Base-by-base conservation (phyloP, 2,113 vertebrate species). In the Caloenas nicobarica region DNA sequence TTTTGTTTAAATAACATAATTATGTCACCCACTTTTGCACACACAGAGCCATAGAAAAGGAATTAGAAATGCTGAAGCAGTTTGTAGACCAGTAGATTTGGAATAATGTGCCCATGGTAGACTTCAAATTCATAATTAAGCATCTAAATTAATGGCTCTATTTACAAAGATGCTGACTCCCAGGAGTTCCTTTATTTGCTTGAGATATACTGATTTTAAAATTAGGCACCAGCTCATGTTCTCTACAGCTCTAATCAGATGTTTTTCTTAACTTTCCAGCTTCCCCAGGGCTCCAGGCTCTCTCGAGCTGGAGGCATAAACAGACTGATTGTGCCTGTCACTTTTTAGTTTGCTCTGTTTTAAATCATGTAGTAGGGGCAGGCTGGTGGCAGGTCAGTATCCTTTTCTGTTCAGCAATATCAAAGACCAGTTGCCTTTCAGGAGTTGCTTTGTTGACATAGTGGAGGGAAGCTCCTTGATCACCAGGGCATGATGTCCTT, bases 91-190 rank as follows among this genome's bases (percentile, higher is more conserved):
- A 0, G 33, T 13, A 83, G 33, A 56, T 78, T 60, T 51, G 25
- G 57, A 94, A 86, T 16, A 0, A 0, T 25, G 8, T 74, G 29
- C 16, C 83, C 36, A 6, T 68, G 34, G 25, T 76, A 58, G 64
- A 73, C 17, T 91, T 22, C 22, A 91, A 68, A 86, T 81, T 86
- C 54, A 74, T 86, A 89, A 93, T 74, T 83, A 93, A 64, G 29
- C 10, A 36, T 83, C 60, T 90, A 83, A 88, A 83, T 83, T 83
- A 86, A 83, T 64, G 48, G 7, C 11, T 66, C 7, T 68, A 18
- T 78, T 88, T 64, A 5, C 51, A 89, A 91, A 80, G 78, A 36
- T 29, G 5, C 26, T 60, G 24, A 18, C 12, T 92, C 56, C 51
- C 29, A 38, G 22, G 60, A 86, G 33, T 68, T 81, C 10, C 26